Conservation (phyloP, 2,797 vertebrate species). For the Kryptopterus vitreolus region DNA sequence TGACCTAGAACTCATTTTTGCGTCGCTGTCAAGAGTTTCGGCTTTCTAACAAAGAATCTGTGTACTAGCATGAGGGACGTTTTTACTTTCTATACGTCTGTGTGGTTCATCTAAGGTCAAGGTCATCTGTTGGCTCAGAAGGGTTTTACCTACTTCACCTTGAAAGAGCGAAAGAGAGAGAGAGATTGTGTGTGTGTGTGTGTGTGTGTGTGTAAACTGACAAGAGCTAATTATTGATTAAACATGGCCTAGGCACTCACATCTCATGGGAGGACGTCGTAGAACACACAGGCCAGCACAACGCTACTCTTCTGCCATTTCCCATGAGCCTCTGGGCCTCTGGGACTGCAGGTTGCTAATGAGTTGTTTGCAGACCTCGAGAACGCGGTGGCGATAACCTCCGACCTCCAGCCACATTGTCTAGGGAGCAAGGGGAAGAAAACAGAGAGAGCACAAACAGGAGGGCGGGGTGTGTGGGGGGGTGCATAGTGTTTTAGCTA, state of each 20-base stretch:
- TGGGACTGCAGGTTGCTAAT: conserved; percentile 75
- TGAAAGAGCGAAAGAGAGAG: conserved; percentile 39
- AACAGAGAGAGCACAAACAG: conserved; percentile 43
- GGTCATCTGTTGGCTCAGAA: neutral
- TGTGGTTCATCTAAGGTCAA: conserved; percentile 16
- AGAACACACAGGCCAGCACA: conserved; percentile 72
- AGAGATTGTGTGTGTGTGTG: conserved; percentile 62
- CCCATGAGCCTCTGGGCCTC: conserved; percentile 69
- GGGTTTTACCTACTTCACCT: conserved; percentile 25
- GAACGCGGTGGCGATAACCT: conserved; percentile 76
- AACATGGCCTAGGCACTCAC: conserved; percentile 68
- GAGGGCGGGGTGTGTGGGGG: conserved; percentile 27
- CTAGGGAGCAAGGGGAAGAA: conserved; percentile 67
- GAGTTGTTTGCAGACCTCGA: conserved; percentile 78
- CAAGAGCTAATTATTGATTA: conserved; percentile 81
- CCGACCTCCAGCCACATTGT: conserved; percentile 69
- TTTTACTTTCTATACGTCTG: neutral
- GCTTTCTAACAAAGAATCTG: neutral
- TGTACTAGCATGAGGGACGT: neutral
- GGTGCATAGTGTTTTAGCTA: conserved; percentile 38
- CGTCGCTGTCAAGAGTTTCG: conserved; percentile 27
- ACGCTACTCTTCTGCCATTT: conserved; percentile 60
- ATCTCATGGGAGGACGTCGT: conserved; percentile 68
- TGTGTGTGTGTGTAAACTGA: conserved; percentile 71
- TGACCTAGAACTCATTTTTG: conserved; percentile 25